A percentile compares a stretch with the other conserved stretches of the same genome.
phyloP scores from a whole-genome alignment of 2,797 vertebrate species.

The Spondyliosoma cantharus region DNA sequence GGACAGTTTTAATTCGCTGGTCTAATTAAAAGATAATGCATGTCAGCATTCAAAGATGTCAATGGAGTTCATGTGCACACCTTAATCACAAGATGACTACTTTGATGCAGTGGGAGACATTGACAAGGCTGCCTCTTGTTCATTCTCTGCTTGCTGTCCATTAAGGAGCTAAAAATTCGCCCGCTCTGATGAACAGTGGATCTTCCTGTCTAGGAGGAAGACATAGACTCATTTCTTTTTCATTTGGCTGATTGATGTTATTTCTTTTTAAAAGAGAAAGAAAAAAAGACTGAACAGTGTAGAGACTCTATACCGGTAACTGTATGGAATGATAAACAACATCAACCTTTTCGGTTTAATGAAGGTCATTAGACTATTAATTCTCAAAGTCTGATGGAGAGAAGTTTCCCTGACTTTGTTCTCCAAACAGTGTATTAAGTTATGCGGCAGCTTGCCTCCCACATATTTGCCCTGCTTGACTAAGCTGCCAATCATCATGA shows the following conservation, averaged over 20 bases:
- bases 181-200: constrained; percentile 11
- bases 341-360: constrained; percentile 6
- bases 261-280: background rate
- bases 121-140: constrained; percentile 48
- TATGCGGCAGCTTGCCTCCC: constrained; percentile 52
- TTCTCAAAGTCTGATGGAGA: constrained; percentile 8
- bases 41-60: constrained; percentile 69
- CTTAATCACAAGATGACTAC: constrained; percentile 75
- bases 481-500: constrained; percentile 55
- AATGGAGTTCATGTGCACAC: constrained; percentile 65
- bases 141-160: constrained; percentile 42
- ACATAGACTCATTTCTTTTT: background rate
- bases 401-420: constrained; percentile 53
- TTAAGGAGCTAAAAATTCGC: constrained; percentile 48
- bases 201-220: constrained; percentile 33
- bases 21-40: constrained; percentile 82
- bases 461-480: constrained; percentile 60
- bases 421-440: constrained; percentile 50
- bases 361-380: constrained; percentile 28
- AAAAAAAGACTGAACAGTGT: background rate
- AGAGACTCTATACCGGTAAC: background rate
- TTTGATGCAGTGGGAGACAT: constrained; percentile 56
- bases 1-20: constrained; percentile 66
- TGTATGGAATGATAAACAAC: constrained; percentile 23
- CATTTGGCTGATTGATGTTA: background rate